These are phyloP conservation scores for Rhagonycha lutea DNA, from an alignment of 2,888 invertebrate genomes.

Conservation along the genomic window DNA sequence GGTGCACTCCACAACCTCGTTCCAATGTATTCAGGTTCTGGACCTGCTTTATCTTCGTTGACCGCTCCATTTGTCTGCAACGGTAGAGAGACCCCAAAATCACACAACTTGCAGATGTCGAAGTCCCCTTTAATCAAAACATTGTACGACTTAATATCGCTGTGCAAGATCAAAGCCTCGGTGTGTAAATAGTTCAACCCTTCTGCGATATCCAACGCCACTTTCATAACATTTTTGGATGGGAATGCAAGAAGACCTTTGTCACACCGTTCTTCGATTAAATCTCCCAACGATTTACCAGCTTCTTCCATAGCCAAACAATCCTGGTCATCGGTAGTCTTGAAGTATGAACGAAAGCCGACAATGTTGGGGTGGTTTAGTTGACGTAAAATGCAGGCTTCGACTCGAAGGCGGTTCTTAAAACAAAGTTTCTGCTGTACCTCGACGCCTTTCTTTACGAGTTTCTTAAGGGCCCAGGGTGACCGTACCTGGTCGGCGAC, in stretches of 20 bases:
- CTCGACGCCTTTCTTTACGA: slow-evolving; percentile 57
- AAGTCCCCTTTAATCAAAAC: slow-evolving; percentile 78
- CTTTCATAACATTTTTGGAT: slow-evolving; percentile 66
- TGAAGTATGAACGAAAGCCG: slow-evolving; percentile 68
- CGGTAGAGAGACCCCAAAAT: slow-evolving; percentile 81
- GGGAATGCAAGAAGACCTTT: slow-evolving; percentile 59
- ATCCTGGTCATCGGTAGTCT: slow-evolving; percentile 60
- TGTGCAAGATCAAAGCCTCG: slow-evolving; percentile 72
- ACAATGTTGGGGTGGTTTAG: slow-evolving; percentile 83
- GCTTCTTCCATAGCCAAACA: slow-evolving; percentile 82
- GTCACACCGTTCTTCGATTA: slow-evolving; percentile 71
- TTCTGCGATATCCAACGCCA: slow-evolving; percentile 68
- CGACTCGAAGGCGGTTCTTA: slow-evolving; percentile 64
- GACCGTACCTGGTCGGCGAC: slow-evolving; percentile 69
- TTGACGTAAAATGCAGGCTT: slow-evolving; percentile 71
- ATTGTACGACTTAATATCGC: slow-evolving; percentile 85
- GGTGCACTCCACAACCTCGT: slow-evolving; percentile 81
- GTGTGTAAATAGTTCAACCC: slow-evolving; percentile 80
- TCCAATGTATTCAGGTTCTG: slow-evolving; percentile 67
- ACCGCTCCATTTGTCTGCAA: slow-evolving; percentile 67
- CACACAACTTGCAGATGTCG: slow-evolving; percentile 76
- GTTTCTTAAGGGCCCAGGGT: slow-evolving; percentile 85
- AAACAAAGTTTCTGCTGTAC: slow-evolving; percentile 50
- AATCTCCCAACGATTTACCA: slow-evolving; percentile 70
- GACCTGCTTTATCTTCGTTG: slow-evolving; percentile 58